phyloP scores from a whole-genome alignment of 1,140 invertebrate species.

The Batillaria attramentaria region DNA sequence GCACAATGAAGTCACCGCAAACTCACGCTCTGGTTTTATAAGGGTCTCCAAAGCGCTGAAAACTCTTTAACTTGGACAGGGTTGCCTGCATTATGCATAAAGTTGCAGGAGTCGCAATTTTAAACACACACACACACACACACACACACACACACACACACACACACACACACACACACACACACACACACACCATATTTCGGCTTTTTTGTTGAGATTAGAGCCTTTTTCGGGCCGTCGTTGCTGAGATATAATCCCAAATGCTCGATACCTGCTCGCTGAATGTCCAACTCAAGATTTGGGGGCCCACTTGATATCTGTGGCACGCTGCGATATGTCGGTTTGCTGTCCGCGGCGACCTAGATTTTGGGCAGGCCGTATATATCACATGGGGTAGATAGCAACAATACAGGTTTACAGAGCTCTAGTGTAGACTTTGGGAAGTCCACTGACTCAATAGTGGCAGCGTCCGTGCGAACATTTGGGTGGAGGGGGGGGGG shows the following conservation, averaged over 20 bases:
- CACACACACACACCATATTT: not conserved
- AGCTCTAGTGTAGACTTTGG: too few species aligned
- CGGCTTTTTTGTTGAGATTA: not conserved
- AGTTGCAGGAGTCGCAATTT: not conserved
- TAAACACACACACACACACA: not conserved
- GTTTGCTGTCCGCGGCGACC: not conserved
- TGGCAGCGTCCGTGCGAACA: too few species aligned
- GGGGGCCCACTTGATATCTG: too few species aligned
- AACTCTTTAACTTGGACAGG: not conserved
- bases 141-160: conserved; percentile 1
- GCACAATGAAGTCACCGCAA: too few species aligned
- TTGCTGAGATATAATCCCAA: not conserved
- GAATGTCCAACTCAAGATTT: not conserved
- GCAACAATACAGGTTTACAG: too few species aligned
- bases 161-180: conserved; percentile 1
- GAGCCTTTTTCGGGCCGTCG: not conserved
- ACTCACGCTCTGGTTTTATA: too few species aligned
- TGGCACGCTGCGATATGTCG: too few species aligned
- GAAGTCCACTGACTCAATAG: too few species aligned
- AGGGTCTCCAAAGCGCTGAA: not conserved
- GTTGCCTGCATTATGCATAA: not conserved
- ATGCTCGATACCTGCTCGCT: not conserved
- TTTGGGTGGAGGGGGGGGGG: too few species aligned
- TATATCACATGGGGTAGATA: too few species aligned
- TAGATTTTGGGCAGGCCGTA: too few species aligned